Evolutionary conservation across 2,113 vertebrate genomes (phyloP), one percentile per base, ranked within the genome.

Genomic region (Muntiacus muntjak): DNA sequence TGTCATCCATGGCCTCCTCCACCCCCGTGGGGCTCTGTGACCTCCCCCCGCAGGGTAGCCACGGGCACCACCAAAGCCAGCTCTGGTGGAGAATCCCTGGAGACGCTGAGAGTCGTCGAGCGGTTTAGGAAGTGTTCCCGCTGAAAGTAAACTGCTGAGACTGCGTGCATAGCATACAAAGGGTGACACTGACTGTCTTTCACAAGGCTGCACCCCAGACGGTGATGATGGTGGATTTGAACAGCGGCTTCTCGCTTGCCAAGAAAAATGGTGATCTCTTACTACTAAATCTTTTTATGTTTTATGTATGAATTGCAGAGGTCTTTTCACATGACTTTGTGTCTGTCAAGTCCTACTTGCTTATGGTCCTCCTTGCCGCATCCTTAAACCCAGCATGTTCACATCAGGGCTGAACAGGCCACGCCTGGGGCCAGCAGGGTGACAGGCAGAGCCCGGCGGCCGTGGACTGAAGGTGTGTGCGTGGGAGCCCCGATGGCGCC

Each of bases 301-400:
- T 89, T 54, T 52, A 6, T 13, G 7, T 89, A n/a, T 96, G 85
- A 89, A 57, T 78, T 88, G 17, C 25, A 62, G 25, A 79, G 58
- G 14, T 94, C 26, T 94, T 89, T 95, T 91, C 60, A 11, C 15
- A 43, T 92, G 64, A 33, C 6, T 87, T 71, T 84, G 47, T 85
- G 50, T 97, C 97, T 94, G 86, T 96, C 98, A 97, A 98, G 87
- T 96, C 92, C 87, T 23, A 12, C 67, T 40, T 23, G 67, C n/a
- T 96, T 95, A 71, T 87, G 98, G 93, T 94, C 91, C 91, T 98
- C 88, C 96, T 94, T 94, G 98, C 93, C 25, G 89, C 79, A 83
- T 98, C 96, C 94, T 97, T 98, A 98, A 92, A 94, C 83, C 90
- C 97, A 97, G 89, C 78, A 87, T 98, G 91, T 98, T 97, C 98